Percentiles rank a stretch among this genome's conserved stretches.
These are phyloP conservation scores for Ypsolopha sequella DNA, from an alignment of 2,888 invertebrate genomes.

Conservation along the genomic window DNA sequence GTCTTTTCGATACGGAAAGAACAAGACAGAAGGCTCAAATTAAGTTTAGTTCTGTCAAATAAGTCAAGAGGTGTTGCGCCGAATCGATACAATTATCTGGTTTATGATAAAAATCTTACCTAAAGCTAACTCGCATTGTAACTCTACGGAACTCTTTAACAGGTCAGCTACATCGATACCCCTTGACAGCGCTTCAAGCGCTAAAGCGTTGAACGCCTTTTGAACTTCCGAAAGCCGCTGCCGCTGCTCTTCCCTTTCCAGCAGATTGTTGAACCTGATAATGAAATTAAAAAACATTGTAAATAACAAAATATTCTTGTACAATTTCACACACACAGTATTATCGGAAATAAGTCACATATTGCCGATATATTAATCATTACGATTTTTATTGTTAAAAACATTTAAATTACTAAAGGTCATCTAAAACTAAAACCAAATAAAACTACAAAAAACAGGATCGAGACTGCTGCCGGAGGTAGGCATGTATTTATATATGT, in stretches of 20 bases:
- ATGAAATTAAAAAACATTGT: slow-evolving; percentile 3
- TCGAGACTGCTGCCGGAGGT: too few relatives aligned
- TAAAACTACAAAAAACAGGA: too few relatives aligned
- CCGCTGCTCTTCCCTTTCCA: slow-evolving; percentile 50
- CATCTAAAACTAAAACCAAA: too few relatives aligned
- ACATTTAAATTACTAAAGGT: too few relatives aligned
- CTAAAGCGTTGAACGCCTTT: slow-evolving; percentile 47
- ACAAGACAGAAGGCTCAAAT: too few relatives aligned
- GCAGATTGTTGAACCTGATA: slow-evolving; percentile 47
- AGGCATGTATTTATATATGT: too few relatives aligned
- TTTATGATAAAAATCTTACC: slow-evolving; percentile 24
- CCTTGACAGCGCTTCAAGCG: slow-evolving; percentile 37
- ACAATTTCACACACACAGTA: too few relatives aligned
- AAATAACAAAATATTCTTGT: too few relatives aligned
- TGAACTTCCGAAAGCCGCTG: slow-evolving; percentile 51
- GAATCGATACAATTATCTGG: neutral
- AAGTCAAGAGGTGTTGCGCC: neutral
- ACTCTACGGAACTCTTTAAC: slow-evolving; percentile 50
- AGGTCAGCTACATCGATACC: slow-evolving; percentile 38
- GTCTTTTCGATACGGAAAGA: neutral
- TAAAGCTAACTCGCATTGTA: slow-evolving; percentile 55
- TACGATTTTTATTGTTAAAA: too few relatives aligned
- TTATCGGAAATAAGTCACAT: too few relatives aligned
- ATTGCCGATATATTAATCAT: too few relatives aligned
- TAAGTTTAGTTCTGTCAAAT: neutral